Percentiles rank a stretch among this genome's conserved stretches.
These are phyloP conservation scores for Malacosoma neustria DNA, from an alignment of 2,888 invertebrate species.

Conservation along the genomic window DNA sequence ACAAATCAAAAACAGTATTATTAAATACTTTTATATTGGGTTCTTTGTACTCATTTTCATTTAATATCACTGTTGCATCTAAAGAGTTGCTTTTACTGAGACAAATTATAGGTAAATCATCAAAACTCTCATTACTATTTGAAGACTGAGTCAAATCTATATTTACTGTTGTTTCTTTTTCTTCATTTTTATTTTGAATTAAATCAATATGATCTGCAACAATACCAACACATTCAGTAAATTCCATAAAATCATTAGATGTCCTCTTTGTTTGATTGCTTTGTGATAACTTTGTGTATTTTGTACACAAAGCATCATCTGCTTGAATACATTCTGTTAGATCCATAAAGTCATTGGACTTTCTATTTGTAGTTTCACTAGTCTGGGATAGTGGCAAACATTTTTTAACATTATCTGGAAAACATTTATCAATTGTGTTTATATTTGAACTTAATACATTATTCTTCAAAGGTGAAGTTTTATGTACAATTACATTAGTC, in stretches of 20 bases:
- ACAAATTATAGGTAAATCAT: constrained; percentile 36
- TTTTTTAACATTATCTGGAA: too few species aligned
- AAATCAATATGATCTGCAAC: constrained; percentile 27
- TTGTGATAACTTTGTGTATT: constrained; percentile 17
- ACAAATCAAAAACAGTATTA: constrained; percentile 17
- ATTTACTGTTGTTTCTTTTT: constrained; percentile 3
- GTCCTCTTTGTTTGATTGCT: constrained; percentile 28
- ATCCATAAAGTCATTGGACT: constrained; percentile 46
- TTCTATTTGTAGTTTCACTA: constrained; percentile 19
- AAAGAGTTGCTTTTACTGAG: constrained; percentile 20
- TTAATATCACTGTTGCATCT: constrained; percentile 33
- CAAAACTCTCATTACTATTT: constrained; percentile 32
- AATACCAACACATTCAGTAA: constrained; percentile 40
- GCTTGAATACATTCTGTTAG: constrained; percentile 37
- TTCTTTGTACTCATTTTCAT: constrained; percentile 10
- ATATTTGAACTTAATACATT: too few species aligned
- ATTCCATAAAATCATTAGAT: constrained; percentile 51
- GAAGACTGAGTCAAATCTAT: constrained; percentile 45
- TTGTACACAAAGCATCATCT: constrained; percentile 2
- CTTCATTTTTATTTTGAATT: constrained; percentile 20
- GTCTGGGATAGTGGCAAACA: not conserved
- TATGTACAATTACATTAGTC: too few species aligned
- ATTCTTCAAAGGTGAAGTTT: too few species aligned
- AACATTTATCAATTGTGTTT: too few species aligned
- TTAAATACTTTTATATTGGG: constrained; percentile 7